A percentile compares a stretch with the other conserved stretches of the same genome.
These are phyloP conservation scores for Spodoptera exigua DNA, from an alignment of 2,888 invertebrate species.

Conservation along the genomic window DNA sequence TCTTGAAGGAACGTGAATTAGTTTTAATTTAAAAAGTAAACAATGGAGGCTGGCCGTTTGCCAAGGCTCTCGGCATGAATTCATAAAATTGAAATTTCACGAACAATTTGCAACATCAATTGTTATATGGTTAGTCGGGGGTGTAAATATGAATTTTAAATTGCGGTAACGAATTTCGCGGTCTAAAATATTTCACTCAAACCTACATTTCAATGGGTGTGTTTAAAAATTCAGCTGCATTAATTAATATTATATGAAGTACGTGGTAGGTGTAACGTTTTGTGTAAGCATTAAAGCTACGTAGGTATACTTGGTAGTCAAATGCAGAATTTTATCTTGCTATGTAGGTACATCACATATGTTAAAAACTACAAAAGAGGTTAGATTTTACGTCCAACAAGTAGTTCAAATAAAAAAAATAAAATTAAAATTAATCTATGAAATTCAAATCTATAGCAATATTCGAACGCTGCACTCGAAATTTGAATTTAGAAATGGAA, in stretches of 20 bases:
- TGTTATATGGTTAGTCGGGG: constrained; percentile 50
- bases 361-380: no score
- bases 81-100: constrained; percentile 63
- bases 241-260: no score
- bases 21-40: constrained; percentile 63
- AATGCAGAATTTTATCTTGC: no score
- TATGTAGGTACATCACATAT: no score
- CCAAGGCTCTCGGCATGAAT: constrained; percentile 55
- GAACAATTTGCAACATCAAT: constrained; percentile 57
- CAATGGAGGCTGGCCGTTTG: constrained; percentile 58
- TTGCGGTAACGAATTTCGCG: constrained; percentile 33
- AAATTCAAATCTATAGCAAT: constrained; percentile 35
- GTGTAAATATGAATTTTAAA: constrained; percentile 57
- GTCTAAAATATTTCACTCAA: constrained; percentile 19
- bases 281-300: no score
- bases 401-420: no score
- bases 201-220: constrained; percentile 10
- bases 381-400: no score
- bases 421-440: neutral
- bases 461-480: constrained; percentile 54
- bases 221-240: neutral
- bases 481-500: constrained; percentile 68
- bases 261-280: no score
- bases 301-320: no score
- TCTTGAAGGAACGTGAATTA: constrained; percentile 43